phyloP scores from a whole-genome alignment of 2,797 vertebrate genomes.

The Naso thynnoides region DNA sequence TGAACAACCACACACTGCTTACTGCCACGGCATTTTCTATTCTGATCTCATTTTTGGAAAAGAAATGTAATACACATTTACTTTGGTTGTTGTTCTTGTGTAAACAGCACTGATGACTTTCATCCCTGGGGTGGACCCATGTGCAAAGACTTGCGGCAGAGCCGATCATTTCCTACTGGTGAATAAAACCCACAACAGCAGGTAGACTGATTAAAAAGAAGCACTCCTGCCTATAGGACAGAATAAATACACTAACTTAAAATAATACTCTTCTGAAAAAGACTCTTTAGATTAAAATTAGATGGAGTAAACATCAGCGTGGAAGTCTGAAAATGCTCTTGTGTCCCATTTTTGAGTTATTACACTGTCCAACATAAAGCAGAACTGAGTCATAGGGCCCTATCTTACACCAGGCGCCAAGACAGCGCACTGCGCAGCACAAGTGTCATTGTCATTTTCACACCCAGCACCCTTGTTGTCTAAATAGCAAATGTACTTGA shows the following conservation, averaged over 20 bases:
- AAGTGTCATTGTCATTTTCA: too few relatives aligned
- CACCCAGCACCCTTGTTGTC: too few relatives aligned
- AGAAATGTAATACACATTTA: not conserved
- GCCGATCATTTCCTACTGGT: conserved; percentile 34
- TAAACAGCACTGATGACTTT: conserved; percentile 26
- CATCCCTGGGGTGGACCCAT: conserved; percentile 24
- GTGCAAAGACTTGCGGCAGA: conserved; percentile 13
- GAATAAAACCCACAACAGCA: conserved; percentile 26
- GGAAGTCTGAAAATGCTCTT: not conserved
- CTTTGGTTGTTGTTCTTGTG: conserved; percentile 29
- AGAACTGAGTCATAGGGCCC: too few relatives aligned
- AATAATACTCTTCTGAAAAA: not conserved
- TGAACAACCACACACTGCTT: conserved; percentile 13
- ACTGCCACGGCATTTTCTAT: conserved; percentile 10
- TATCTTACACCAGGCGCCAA: too few relatives aligned
- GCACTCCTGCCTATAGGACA: conserved; percentile 11
- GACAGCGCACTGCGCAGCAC: too few relatives aligned
- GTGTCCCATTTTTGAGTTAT: conserved; percentile 19
- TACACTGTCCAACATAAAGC: conserved; percentile 3
- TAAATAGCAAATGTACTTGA: too few relatives aligned
- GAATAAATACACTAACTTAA: conserved; percentile 9
- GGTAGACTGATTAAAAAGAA: conserved; percentile 26
- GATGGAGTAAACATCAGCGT: not conserved
- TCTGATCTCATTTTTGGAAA: conserved; percentile 7
- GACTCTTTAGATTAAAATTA: conserved; percentile 9